Evolutionary conservation across 2,113 vertebrate genomes (phyloP).

Genomic region (Papio anubis): DNA sequence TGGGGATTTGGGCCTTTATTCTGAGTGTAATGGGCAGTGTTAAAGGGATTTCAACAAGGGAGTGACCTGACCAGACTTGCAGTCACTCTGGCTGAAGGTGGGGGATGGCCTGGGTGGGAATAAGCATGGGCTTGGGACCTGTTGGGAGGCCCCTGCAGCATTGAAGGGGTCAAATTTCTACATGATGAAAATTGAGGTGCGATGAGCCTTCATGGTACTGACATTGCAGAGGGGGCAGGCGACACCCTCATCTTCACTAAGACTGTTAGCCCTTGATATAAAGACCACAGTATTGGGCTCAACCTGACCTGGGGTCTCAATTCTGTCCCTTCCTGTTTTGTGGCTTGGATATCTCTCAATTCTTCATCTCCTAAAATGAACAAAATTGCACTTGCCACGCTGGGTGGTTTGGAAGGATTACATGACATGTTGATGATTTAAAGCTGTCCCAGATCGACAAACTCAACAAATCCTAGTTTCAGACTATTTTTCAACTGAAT

Average conservation of each 20-base stretch:
- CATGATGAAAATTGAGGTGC: neutral
- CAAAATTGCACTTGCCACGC: neutral
- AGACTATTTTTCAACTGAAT: neutral
- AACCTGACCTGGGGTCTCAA: neutral
- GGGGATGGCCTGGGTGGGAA: too few species aligned
- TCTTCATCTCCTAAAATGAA: neutral
- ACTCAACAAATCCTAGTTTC: neutral
- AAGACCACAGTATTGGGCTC: fast-evolving
- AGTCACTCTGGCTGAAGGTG: neutral
- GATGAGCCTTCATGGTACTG: neutral
- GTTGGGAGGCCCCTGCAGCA: neutral
- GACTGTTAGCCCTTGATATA: neutral
- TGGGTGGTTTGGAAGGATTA: neutral
- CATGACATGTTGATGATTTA: neutral
- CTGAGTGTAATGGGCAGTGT: neutral
- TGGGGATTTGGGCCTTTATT: neutral
- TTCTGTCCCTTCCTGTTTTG: neutral
- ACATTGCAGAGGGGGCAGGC: too few species aligned
- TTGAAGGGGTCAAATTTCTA: neutral
- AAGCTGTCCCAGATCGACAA: neutral
- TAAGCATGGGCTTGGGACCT: neutral
- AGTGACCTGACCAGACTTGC: neutral
- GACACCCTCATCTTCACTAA: too few species aligned
- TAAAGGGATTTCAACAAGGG: neutral
- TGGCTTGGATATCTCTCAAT: neutral